These are phyloP conservation scores for Porites rus DNA, from an alignment of 92 coral and sea anemone species.

Conservation along the genomic window DNA sequence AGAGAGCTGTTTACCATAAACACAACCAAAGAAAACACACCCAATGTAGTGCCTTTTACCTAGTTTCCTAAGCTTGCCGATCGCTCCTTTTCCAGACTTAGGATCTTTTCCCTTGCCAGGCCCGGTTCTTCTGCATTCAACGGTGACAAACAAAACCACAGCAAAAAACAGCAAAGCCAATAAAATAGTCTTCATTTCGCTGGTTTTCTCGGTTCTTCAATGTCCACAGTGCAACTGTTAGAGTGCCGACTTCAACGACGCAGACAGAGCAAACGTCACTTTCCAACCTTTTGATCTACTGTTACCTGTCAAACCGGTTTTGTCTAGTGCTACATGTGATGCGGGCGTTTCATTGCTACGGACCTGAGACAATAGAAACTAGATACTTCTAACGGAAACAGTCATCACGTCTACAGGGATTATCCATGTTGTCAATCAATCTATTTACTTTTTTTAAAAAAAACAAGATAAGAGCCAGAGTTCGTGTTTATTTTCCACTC, in stretches of 20 bases:
- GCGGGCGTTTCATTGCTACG: no score
- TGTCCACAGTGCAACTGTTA: neutral
- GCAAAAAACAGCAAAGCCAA: constrained; percentile 14
- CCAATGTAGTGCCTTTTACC: neutral
- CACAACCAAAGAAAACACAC: no score
- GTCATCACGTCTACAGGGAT: neutral
- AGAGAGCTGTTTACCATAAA: no score
- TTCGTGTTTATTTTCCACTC: no score
- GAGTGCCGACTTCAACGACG: neutral
- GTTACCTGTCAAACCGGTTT: neutral
- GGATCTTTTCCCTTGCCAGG: neutral
- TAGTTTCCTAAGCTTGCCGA: neutral
- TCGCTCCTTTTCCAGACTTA: neutral
- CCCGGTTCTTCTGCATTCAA: neutral
- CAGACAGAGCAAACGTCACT: neutral
- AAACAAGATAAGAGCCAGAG: no score
- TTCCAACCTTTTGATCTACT: neutral
- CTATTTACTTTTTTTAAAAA: neutral
- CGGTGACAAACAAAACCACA: constrained; percentile 21
- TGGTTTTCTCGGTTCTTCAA: neutral
- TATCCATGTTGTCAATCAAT: neutral
- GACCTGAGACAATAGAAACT: neutral
- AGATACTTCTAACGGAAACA: neutral
- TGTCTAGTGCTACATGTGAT: neutral
- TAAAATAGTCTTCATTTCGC: constrained; percentile 12